Percentiles rank a stretch among this genome's conserved stretches.
These are phyloP conservation scores for Microtus montanus DNA, from an alignment of 2,113 vertebrate species.

Conservation along the genomic window DNA sequence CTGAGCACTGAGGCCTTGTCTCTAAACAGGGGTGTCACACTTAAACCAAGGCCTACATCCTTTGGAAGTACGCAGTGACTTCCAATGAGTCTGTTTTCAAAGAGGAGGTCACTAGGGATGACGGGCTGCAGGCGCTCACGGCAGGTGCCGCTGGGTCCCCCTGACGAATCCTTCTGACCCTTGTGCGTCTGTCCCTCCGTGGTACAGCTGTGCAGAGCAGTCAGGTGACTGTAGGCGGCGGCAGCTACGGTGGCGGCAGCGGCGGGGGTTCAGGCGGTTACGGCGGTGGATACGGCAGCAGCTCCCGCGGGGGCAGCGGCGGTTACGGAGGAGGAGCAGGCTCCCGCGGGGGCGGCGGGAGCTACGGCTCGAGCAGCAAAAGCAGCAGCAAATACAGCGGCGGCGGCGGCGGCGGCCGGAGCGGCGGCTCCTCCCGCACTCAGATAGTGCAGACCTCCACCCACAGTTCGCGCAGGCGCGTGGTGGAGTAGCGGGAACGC, in stretches of 20 bases:
- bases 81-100: background rate
- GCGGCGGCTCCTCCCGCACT: background rate
- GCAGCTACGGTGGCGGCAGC: slow-evolving; percentile 52
- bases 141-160: background rate
- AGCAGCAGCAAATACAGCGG: background rate
- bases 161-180: background rate
- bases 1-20: background rate
- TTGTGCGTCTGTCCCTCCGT: accelerated
- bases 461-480: slow-evolving; percentile 53
- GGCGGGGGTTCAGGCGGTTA: background rate
- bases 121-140: too few relatives aligned
- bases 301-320: background rate
- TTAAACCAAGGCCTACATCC: background rate
- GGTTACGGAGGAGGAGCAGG: background rate
- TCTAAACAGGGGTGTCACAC: background rate
- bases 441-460: slow-evolving; percentile 76
- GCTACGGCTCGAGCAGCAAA: slow-evolving; percentile 34
- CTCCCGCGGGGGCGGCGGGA: background rate
- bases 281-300: background rate
- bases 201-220: slow-evolving; percentile 86
- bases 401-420: background rate
- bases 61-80: background rate
- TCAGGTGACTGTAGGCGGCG: slow-evolving; percentile 52
- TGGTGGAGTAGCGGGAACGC: slow-evolving; percentile 61
- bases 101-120: background rate